Evolutionary conservation across 2,888 invertebrate species (phyloP).

Genomic region (Leptopterna dolabrata): DNA sequence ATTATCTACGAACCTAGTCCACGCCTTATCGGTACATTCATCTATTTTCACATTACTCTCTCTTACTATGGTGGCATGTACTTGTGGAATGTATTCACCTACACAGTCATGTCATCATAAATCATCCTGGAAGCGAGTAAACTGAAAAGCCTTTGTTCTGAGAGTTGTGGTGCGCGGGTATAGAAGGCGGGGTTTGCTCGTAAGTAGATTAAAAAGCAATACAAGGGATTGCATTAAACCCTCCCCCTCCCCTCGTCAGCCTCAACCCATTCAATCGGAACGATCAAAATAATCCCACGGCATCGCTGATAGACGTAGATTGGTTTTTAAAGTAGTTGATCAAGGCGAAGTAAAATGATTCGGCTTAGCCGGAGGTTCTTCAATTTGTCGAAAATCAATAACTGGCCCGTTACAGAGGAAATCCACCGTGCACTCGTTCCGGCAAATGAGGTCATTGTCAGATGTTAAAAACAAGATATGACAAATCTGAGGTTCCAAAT

Average conservation of each 20-base stretch:
- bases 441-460: too few relatives aligned
- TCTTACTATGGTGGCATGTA: too few relatives aligned
- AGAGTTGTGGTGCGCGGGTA: not conserved
- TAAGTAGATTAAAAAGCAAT: slow-evolving; percentile 23
- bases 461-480: too few relatives aligned
- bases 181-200: not conserved
- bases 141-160: not conserved
- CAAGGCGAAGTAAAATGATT: not conserved
- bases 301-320: not conserved
- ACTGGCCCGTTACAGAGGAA: not conserved
- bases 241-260: not conserved
- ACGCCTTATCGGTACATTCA: too few relatives aligned
- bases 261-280: not conserved
- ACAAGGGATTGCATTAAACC: not conserved
- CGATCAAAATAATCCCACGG: slow-evolving; percentile 2
- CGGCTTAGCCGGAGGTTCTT: not conserved
- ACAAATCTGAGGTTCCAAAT: too few relatives aligned
- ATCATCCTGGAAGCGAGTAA: too few relatives aligned
- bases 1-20: too few relatives aligned
- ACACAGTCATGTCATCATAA: too few relatives aligned
- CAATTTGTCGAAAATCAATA: not conserved
- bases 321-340: not conserved
- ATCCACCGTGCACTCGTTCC: too few relatives aligned
- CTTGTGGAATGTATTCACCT: too few relatives aligned
- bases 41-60: too few relatives aligned